These are phyloP conservation scores for Kryphioiulus occultus DNA, from an alignment of 2,888 invertebrate genomes.

Conservation along the genomic window DNA sequence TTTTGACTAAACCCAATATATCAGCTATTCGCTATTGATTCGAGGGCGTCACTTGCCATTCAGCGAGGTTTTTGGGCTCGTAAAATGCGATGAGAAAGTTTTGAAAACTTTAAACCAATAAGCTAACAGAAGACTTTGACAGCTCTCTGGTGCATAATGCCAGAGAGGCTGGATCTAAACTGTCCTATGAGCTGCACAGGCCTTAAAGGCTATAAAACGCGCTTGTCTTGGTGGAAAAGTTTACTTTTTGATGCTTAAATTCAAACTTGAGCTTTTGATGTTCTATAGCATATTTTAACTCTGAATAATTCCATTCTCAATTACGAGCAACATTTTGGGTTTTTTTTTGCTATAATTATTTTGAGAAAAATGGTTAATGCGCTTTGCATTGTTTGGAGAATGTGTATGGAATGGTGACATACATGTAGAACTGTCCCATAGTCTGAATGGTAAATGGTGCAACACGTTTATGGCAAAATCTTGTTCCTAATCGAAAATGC, in stretches of 20 bases:
- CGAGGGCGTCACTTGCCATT: constrained; percentile 20
- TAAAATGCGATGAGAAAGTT: constrained; percentile 25
- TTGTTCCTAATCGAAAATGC: too few relatives aligned
- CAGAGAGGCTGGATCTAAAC: constrained; percentile 10
- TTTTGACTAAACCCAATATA: constrained; percentile 31
- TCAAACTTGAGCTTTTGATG: too few relatives aligned
- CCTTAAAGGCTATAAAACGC: neutral
- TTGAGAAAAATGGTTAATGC: too few relatives aligned
- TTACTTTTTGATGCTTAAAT: neutral
- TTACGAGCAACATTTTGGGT: too few relatives aligned
- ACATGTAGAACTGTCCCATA: too few relatives aligned
- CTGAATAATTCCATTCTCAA: too few relatives aligned
- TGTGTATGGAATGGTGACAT: too few relatives aligned
- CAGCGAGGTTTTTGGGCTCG: constrained; percentile 33
- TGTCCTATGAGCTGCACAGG: neutral
- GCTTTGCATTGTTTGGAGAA: too few relatives aligned
- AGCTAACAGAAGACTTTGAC: constrained; percentile 4
- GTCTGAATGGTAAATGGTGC: too few relatives aligned
- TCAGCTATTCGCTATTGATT: constrained; percentile 35
- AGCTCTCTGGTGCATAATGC: constrained; percentile 20
- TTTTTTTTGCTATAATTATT: too few relatives aligned
- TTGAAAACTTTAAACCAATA: constrained; percentile 35
- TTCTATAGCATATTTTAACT: too few relatives aligned
- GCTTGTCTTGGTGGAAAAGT: neutral
- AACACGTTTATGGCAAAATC: too few relatives aligned